Evolutionary conservation across 2,113 vertebrate species (phyloP).

Genomic region (Suncus etruscus): DNA sequence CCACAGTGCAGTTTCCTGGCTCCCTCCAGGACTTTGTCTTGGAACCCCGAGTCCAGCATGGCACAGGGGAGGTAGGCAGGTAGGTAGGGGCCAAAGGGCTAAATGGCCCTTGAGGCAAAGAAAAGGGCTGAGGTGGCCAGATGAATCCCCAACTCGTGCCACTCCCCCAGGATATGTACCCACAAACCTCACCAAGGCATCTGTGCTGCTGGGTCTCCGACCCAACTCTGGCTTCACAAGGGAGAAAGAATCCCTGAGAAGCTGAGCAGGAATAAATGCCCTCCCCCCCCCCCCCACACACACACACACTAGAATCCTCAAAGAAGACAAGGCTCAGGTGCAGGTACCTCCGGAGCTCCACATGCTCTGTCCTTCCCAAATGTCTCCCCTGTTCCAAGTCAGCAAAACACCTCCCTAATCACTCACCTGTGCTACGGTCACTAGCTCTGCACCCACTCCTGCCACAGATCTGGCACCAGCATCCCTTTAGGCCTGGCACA

Average conservation of each 20-base stretch:
- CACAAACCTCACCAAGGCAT: background rate
- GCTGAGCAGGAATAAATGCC: background rate
- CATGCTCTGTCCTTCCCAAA: background rate
- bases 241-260: background rate
- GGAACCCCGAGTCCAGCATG: background rate
- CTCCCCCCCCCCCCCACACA: too few species aligned
- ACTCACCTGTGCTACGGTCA: background rate
- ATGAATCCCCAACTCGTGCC: background rate
- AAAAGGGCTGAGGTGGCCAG: conserved; percentile 72
- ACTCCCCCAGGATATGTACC: too few species aligned
- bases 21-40: background rate
- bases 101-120: conserved; percentile 67
- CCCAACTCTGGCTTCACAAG: background rate
- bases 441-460: background rate
- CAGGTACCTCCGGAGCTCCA: background rate
- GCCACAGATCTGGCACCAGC: background rate
- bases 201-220: too few species aligned
- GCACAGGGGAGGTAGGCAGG: background rate
- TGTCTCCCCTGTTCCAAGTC: background rate
- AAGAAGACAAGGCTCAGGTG: background rate
- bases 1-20: too few species aligned
- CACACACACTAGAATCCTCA: background rate
- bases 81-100: conserved; percentile 18
- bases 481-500: too few species aligned
- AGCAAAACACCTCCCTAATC: background rate